Percentiles rank a stretch among this genome's conserved stretches.
Evolutionary conservation across 2,113 vertebrate species (phyloP).

Genomic region (Pseudois nayaur): DNA sequence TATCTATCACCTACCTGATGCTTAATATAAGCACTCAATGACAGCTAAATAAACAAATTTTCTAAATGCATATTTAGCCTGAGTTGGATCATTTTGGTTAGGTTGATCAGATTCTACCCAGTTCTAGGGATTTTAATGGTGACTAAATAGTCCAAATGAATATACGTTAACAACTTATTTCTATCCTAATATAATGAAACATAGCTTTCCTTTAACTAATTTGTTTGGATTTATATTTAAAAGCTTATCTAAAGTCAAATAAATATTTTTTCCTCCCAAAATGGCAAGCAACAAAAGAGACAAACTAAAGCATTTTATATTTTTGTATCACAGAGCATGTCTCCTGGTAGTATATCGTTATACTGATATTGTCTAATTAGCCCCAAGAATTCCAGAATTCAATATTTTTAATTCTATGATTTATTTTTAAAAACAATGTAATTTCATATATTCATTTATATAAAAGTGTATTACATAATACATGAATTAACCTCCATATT

Average conservation of each 20-base stretch:
- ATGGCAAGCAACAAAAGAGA: background rate
- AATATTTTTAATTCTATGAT: background rate
- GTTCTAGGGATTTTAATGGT: background rate
- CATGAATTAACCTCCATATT: background rate
- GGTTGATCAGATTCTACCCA: background rate
- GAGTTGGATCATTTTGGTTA: constrained; percentile 4
- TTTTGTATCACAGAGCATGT: background rate
- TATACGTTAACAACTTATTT: background rate
- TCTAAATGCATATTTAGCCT: background rate
- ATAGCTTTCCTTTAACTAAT: background rate
- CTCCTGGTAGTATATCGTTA: background rate
- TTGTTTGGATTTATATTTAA: background rate
- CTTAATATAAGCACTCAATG: background rate
- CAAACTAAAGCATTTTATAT: background rate
- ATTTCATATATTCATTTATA: background rate
- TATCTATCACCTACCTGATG: background rate
- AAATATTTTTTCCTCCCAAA: background rate
- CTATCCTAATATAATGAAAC: background rate
- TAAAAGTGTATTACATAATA: background rate
- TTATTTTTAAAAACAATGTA: constrained; percentile 7
- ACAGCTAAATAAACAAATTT: background rate
- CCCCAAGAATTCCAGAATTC: background rate
- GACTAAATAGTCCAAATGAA: background rate
- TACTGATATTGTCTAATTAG: background rate
- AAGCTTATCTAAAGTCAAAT: background rate